Percentiles rank a stretch among this genome's conserved stretches.
Evolutionary conservation across 2,113 vertebrate genomes (phyloP).

Genomic region (Hydrochoerus hydrochaeris): DNA sequence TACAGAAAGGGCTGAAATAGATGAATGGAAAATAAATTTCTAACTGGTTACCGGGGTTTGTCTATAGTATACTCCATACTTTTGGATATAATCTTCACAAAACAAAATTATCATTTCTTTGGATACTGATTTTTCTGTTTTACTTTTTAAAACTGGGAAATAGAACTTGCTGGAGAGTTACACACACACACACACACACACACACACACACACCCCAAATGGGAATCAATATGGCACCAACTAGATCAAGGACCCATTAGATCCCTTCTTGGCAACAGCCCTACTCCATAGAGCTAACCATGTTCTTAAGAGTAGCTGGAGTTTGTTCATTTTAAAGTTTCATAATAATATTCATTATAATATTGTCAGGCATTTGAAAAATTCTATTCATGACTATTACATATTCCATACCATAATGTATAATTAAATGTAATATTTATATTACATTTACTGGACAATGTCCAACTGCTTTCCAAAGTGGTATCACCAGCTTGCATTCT

Average conservation of each 20-base stretch:
- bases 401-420: not conserved
- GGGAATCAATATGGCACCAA: not conserved
- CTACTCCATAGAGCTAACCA: fast-evolving
- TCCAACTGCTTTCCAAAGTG: not conserved
- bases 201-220: not conserved
- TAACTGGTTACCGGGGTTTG: not conserved
- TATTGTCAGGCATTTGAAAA: not conserved
- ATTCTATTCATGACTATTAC: not conserved
- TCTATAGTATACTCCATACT: not conserved
- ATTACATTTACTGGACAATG: not conserved
- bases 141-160: not conserved
- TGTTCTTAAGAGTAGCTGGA: not conserved
- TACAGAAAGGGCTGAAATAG: not conserved
- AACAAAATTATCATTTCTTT: not conserved
- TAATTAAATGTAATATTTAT: not conserved
- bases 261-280: not conserved
- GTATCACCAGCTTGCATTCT: not conserved
- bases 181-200: not conserved
- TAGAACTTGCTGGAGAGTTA: not conserved
- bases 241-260: not conserved
- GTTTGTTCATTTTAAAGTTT: not conserved
- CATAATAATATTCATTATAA: not conserved
- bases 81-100: not conserved
- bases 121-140: not conserved
- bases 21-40: not conserved